Percentiles rank a stretch among this genome's conserved stretches.
Evolutionary conservation across 2,797 vertebrate genomes (phyloP).

Genomic region (Phalanger gymnotis): DNA sequence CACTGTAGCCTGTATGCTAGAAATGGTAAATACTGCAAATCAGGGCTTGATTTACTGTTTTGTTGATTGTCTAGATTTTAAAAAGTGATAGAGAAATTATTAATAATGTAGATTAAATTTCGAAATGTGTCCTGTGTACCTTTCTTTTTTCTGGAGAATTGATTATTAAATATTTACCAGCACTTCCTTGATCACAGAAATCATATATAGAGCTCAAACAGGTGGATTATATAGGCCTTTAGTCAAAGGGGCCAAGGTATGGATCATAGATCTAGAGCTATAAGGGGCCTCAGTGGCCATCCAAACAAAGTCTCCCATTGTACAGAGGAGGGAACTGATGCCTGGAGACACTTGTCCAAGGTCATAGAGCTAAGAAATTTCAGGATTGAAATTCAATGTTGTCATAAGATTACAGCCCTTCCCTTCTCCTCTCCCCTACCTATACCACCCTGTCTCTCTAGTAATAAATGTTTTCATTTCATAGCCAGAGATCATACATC

Average conservation of each 20-base stretch:
- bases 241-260: not conserved
- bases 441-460: not conserved
- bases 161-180: not conserved
- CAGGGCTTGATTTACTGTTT: not conserved
- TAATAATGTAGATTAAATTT: not conserved
- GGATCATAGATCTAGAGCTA: not conserved
- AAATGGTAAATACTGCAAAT: not conserved
- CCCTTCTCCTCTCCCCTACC: not conserved
- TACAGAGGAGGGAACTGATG: slow-evolving; percentile 29
- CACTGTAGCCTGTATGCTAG: not conserved
- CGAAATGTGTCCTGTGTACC: not conserved
- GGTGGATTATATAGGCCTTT: not conserved
- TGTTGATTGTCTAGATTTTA: not conserved
- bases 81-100: not conserved
- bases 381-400: not conserved
- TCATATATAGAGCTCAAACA: not conserved
- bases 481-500: not conserved
- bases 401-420: not conserved
- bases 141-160: not conserved
- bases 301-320: not conserved
- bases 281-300: not conserved
- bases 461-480: not conserved
- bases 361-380: not conserved
- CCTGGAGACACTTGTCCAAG: not conserved
- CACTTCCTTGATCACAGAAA: not conserved